Evolutionary conservation across 2,888 invertebrate genomes (phyloP).

Genomic region (Diplazon laetatorius): DNA sequence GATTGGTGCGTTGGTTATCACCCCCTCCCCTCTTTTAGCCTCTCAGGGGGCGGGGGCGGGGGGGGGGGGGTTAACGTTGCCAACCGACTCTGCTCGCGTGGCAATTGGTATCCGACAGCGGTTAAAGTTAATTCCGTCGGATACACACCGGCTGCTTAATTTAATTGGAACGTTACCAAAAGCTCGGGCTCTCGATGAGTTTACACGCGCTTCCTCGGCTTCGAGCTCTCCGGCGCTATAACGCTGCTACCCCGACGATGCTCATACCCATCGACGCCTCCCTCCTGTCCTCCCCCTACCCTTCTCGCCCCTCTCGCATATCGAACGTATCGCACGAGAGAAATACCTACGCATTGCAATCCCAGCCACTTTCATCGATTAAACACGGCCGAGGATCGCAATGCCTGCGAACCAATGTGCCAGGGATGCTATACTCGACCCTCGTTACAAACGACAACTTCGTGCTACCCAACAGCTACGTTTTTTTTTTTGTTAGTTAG

Average conservation of each 20-base stretch:
- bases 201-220: slow-evolving; percentile 19
- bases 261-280: too few species aligned
- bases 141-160: slow-evolving; percentile 67
- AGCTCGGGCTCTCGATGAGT: slow-evolving; percentile 27
- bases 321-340: slow-evolving; percentile 5
- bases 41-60: too few species aligned
- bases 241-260: not conserved
- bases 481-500: not conserved
- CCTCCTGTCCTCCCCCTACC: not conserved
- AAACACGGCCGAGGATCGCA: not conserved
- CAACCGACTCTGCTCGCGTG: slow-evolving; percentile 46
- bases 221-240: slow-evolving; percentile 5
- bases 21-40: not conserved
- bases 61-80: too few species aligned
- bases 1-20: not conserved
- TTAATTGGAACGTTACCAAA: slow-evolving; percentile 67
- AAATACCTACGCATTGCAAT: not conserved
- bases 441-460: too few species aligned
- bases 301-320: not conserved
- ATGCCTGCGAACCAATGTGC: too few species aligned
- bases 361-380: slow-evolving; percentile 10
- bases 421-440: too few species aligned
- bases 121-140: slow-evolving; percentile 69
- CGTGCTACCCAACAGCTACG: not conserved
- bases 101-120: slow-evolving; percentile 69